Evolutionary conservation across 92 coral and sea anemone species (phyloP), one percentile per base, ranked within the genome.

Genomic region (Isaurus tuberculatus): DNA sequence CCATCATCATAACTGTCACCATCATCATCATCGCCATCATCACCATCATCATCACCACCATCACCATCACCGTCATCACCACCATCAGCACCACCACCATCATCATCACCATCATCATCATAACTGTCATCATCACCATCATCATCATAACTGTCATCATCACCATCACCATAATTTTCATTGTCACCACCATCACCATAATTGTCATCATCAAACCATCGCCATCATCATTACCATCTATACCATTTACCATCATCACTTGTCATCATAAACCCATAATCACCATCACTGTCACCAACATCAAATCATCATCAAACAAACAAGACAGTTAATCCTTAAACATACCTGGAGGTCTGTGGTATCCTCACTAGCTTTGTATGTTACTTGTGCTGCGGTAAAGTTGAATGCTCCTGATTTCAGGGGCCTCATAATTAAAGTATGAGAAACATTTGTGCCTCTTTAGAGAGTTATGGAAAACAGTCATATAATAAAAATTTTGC

Each of bases 361-460:
- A 61, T 93, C 99, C 63, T 96, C 98, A 51, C 83, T 89, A 1
- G 98, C 81, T 75, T 92, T 89, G 83, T 96, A 96, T 4, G 97
- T 91, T 25, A 96, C 98, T 88, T 90, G 92, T n/a, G 99, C 99
- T 80, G 98, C 88, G 4, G 98, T 96, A 83, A 96, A 94, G 82
- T 96, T 96, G 79, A 94, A 94, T 42, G 79, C 81, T 33, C 99
- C 99, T 58, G 98, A 74, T 72, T 84, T 94, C 88, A 89, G 64
- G 28, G 99, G 98, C 67, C 84, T 88, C 58, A 96, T 87, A 75
- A 96, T 96, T 46, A 96, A 44, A 44, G 94, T 89, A 86, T 96
- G 99, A 9, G 99, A 94, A 48, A 96, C 99, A 92, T 96, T 96
- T 14, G 98, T 84, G 30, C 98, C 99, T 68, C 98, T 95, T 13